Evolutionary conservation across 2,113 vertebrate species (phyloP), one percentile per base, ranked within the genome.

Genomic region (Corythaeola cristata): DNA sequence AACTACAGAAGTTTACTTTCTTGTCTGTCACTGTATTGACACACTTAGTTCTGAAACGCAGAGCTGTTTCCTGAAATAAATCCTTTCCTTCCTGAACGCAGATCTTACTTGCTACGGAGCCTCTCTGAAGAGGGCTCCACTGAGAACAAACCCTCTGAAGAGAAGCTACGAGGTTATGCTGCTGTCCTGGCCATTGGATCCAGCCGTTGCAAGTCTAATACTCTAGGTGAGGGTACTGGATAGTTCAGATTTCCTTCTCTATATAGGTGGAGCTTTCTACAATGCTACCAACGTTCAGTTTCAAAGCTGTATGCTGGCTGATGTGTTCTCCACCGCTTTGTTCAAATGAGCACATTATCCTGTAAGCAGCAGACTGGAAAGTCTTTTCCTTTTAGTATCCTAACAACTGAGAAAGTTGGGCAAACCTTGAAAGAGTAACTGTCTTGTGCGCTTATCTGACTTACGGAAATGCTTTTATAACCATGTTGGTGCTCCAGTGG

Each of bases 151-250:
- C 98, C 98, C 28, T 98, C 98, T 3, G 98, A 99, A 92, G 98
- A 99, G 88, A 99, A 99, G 89, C 97, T 99, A 39, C 98, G 97
- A n/a, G 99, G 99, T 21, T 99, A 99, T 35, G 98, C 99, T 39
- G 99, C 99, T 6, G 99, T 99, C 63, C 96, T 99, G 89, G 99
- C 99, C 19, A 98, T 99, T n/a, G 99, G 99, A 56, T 99, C 99
- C 78, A 97, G 98, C 5, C 98, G 99, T 33, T 99, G 99, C 98
- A 99, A 99, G 88, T 98, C 99, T 33, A 99, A 99, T 95, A 94
- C 98, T 15, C 97, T 99, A 33, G 99, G 99, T 99, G 96, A 98
- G 98, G 9, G 2, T 41, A 7, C 49, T 16, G n/a, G 8, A 18
- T 6, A 18, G 15, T n/a, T 58, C 44, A 17, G 5, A 16, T 37